These are phyloP conservation scores for Tachypleus tridentatus DNA, from an alignment of 1,140 invertebrate genomes.

Conservation along the genomic window DNA sequence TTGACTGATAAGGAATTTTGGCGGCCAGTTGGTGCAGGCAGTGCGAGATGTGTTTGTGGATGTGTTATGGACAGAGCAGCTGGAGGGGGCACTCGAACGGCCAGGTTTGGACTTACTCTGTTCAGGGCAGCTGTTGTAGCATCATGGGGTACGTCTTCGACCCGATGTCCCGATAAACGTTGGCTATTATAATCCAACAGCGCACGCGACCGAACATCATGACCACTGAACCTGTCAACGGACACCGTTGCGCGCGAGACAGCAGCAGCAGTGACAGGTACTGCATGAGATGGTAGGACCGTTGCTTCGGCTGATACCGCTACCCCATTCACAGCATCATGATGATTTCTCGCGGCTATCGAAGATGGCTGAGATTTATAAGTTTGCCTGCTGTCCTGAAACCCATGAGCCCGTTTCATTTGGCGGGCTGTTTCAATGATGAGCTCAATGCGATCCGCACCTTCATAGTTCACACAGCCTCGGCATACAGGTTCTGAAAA, in stretches of 20 bases:
- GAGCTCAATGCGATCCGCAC: conserved; percentile 89
- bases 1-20: conserved; percentile 3
- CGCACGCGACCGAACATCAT: neutral
- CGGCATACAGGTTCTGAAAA: conserved; percentile 95
- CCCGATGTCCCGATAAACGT: conserved; percentile 6
- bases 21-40: neutral
- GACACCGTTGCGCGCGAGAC: neutral
- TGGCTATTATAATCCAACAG: conserved; percentile 16
- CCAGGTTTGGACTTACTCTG: conserved; percentile 12
- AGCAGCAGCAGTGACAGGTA: neutral
- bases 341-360: neutral
- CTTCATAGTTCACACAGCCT: conserved; percentile 98
- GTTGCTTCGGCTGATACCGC: neutral
- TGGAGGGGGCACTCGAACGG: neutral
- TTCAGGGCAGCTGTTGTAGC: conserved; percentile 11
- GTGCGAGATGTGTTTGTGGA: conserved; percentile 1
- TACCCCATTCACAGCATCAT: neutral
- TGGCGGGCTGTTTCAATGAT: conserved; percentile 88
- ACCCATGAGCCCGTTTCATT: conserved; percentile 65
- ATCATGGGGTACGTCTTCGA: conserved; percentile 9
- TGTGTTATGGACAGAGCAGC: conserved; percentile 5
- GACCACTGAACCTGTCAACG: conserved; percentile 7
- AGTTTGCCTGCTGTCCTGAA: conserved; percentile 20
- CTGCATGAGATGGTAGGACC: neutral
- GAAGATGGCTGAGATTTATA: neutral